A percentile compares a stretch with the other conserved stretches of the same genome.
Conservation (phyloP, 2,797 vertebrate genomes). For the Anguilla megastoma region DNA sequence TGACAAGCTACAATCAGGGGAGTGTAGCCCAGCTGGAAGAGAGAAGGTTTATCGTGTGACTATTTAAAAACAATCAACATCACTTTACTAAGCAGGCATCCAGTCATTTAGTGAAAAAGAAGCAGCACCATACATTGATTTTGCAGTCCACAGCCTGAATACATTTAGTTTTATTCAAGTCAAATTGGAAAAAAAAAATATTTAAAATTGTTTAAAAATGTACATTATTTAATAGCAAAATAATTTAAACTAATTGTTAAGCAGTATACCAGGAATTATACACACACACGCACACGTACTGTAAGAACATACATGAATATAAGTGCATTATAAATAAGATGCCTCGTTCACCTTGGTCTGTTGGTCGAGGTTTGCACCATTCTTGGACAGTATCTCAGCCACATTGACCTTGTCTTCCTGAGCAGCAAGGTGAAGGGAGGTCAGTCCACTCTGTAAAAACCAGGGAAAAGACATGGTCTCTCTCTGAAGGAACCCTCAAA, state of each 20-base stretch:
- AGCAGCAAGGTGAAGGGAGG: constrained; percentile 91
- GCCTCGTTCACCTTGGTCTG: constrained; percentile 87
- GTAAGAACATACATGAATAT: neutral
- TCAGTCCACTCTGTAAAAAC: constrained; percentile 83
- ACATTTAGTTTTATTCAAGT: neutral
- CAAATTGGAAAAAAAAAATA: neutral
- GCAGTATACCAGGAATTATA: neutral
- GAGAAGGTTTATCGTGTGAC: neutral
- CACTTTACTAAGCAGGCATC: neutral
- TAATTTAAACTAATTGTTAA: neutral
- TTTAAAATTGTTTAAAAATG: neutral
- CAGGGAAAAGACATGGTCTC: neutral
- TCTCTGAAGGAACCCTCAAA: neutral
- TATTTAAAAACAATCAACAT: neutral
- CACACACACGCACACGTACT: neutral
- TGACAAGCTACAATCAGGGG: constrained; percentile 97
- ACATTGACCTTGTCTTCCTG: constrained; percentile 93
- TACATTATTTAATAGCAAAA: neutral
- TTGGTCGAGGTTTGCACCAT: constrained; percentile 85
- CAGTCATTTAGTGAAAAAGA: neutral
- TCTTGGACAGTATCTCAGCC: constrained; percentile 82
- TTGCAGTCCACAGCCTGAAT: neutral
- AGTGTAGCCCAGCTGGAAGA: constrained; percentile 90
- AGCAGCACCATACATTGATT: neutral
- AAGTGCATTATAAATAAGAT: neutral